Percentiles rank a stretch among this genome's conserved stretches.
These are phyloP conservation scores for Laterallus jamaicensis DNA, from an alignment of 2,113 vertebrate species.

Conservation along the genomic window DNA sequence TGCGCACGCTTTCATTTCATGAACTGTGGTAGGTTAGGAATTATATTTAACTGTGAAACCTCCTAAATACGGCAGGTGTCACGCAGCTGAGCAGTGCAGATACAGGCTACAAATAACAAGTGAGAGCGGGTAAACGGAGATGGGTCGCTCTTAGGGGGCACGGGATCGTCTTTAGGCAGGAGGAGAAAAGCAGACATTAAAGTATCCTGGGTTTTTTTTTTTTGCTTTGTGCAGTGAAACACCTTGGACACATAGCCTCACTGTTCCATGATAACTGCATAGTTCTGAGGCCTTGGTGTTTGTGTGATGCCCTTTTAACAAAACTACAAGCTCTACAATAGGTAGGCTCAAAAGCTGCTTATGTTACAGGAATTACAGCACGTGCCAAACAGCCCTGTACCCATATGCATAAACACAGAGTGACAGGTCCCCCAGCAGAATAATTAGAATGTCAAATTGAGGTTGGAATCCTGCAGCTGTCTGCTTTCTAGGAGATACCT, in stretches of 20 bases:
- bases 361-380: not conserved
- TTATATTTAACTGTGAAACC: constrained; percentile 67
- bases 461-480: not conserved
- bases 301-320: not conserved
- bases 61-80: not conserved
- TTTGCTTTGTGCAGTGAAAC: not conserved
- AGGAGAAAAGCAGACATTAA: not conserved
- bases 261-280: not conserved
- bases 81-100: not conserved
- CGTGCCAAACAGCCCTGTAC: not conserved
- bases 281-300: not conserved
- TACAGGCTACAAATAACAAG: not conserved
- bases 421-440: not conserved
- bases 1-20: not conserved
- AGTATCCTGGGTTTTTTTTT: not conserved
- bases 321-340: not conserved
- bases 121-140: not conserved
- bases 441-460: not conserved
- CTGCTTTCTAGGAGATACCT: not conserved
- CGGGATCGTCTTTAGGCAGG: not conserved
- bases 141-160: not conserved
- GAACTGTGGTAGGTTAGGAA: not conserved
- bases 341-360: not conserved
- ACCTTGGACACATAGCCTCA: not conserved
- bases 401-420: accelerated